Conservation (phyloP, 2,797 vertebrate species). For the Sternarchorhynchus goeldii region DNA sequence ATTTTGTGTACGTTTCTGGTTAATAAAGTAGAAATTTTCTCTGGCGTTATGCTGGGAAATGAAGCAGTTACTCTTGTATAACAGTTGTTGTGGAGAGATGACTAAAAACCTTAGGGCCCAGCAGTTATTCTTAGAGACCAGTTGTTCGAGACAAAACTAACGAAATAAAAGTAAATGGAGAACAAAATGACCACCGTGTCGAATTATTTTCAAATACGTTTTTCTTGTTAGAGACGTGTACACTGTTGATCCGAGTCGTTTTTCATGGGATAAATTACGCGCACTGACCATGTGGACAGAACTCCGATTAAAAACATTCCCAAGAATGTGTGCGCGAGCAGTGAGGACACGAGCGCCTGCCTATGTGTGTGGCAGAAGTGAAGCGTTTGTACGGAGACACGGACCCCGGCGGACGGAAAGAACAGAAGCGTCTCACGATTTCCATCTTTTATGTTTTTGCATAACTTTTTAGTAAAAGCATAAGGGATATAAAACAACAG, state of each 20-base stretch:
- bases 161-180: constrained; percentile 73
- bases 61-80: no score
- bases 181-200: constrained; percentile 83
- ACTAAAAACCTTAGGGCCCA: not conserved
- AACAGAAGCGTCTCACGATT: no score
- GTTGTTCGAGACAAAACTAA: constrained; percentile 2
- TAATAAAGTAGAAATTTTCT: not conserved
- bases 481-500: no score
- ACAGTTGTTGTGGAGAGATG: not conserved
- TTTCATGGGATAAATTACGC: no score
- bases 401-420: no score
- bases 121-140: not conserved
- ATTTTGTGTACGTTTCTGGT: no score
- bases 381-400: not conserved
- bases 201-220: constrained; percentile 86
- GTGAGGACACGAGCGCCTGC: constrained; percentile 70
- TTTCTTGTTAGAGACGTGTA: constrained; percentile 67
- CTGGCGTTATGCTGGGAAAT: no score
- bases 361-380: constrained; percentile 76
- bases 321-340: constrained; percentile 77
- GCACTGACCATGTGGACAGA: no score
- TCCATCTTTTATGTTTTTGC: no score
- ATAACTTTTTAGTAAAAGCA: no score
- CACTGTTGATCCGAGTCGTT: constrained; percentile 77
- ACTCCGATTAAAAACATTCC: constrained; percentile 61